A percentile compares a stretch with the other conserved stretches of the same genome.
Conservation (phyloP, 2,113 vertebrate genomes). For the Gymnocephalus cernua region DNA sequence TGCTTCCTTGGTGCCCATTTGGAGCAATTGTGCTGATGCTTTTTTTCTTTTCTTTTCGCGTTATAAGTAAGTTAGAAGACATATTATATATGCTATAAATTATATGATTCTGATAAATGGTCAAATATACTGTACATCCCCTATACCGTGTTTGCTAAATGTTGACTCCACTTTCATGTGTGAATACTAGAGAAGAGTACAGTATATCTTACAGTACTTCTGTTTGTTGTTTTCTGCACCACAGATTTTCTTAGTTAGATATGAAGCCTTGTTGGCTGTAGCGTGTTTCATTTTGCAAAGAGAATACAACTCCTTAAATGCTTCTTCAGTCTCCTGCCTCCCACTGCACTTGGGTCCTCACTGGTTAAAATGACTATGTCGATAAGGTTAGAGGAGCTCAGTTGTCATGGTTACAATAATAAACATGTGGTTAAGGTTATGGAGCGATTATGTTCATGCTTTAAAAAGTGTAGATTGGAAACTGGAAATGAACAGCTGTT, state of each 20-base stretch:
- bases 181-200: too few relatives aligned
- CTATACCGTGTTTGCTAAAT: not conserved
- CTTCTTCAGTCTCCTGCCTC: not conserved
- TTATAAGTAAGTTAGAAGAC: too few relatives aligned
- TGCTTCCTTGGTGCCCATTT: too few relatives aligned
- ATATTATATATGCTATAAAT: too few relatives aligned
- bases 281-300: not conserved
- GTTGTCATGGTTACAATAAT: not conserved
- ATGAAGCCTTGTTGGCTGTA: not conserved
- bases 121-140: too few relatives aligned
- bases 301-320: not conserved
- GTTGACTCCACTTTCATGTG: too few relatives aligned
- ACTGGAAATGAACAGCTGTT: not conserved
- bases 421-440: not conserved
- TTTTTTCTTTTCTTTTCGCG: too few relatives aligned
- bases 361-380: not conserved
- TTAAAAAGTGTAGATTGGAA: not conserved
- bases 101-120: too few relatives aligned
- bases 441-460: not conserved
- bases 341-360: not conserved
- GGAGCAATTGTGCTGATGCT: too few relatives aligned
- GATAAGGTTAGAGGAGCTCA: not conserved
- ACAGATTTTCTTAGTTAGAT: not conserved
- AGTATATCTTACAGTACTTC: too few relatives aligned
- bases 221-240: not conserved